Evolutionary conservation across 2,113 vertebrate species (phyloP), one percentile per base, ranked within the genome.

Genomic region (Epinephelus lanceolatus): DNA sequence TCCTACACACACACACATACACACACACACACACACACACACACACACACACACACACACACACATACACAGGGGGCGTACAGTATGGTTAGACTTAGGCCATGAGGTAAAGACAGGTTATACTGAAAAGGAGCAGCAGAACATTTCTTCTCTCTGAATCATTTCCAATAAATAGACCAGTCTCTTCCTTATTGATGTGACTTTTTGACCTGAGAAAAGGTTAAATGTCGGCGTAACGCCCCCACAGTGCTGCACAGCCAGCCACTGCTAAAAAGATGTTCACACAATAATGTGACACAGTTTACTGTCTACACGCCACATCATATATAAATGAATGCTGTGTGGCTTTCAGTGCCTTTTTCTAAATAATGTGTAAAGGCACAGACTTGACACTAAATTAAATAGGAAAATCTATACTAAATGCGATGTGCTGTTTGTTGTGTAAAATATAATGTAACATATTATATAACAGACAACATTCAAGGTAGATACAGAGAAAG

Each of bases 1-100:
- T 52, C 59, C 5, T 27, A 67, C 59, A 23, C 17, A 56, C 59
- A 78, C 53, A 47, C 25, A 37, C 65, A 71, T 30, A 76, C 51
- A 42, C 61, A 66, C 51, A 78, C 47, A 49, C 67, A 57, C 47
- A 68, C 49, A 37, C 66, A 60, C 49, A 66, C 56, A 70, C 40
- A 76, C 40, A 40, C 57, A 67, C 65, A 71, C 30, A 76, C 51
- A 42, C 61, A 66, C 51, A 78, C 47, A 49, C 67, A 57, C 47
- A 68, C 49, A 37, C 67, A 60, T 40, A 66, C 56, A 70, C 42
- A 76, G 25, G 27, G 30, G 59, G 5, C 10, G 27, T 23, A 6
- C 9, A 33, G 51, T 37, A 51, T 18, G 30, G 11, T 70, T 33
- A 11, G 30, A 42, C 7, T 37, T 52, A 56, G 61, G 25, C 14